These are phyloP conservation scores for Iguana delicatissima DNA, from an alignment of 2,797 vertebrate genomes.

Conservation along the genomic window DNA sequence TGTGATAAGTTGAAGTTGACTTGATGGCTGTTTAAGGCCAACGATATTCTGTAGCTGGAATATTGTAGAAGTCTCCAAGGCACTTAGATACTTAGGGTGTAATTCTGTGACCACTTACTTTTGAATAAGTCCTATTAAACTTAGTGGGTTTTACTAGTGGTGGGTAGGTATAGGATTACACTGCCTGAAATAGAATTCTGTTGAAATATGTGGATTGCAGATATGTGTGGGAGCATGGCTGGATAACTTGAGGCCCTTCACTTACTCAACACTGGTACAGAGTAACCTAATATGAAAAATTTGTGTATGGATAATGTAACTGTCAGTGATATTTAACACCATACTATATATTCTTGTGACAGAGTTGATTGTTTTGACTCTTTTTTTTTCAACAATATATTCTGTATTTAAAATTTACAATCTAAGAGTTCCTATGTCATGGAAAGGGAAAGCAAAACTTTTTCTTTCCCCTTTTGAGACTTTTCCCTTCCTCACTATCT, in stretches of 20 bases:
- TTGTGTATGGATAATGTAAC: not conserved
- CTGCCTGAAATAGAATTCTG: not conserved
- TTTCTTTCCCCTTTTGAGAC: not conserved
- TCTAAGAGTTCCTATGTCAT: not conserved
- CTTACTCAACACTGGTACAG: not conserved
- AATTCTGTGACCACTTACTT: too few relatives aligned
- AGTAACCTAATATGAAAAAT: not conserved
- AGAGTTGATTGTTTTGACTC: too few relatives aligned
- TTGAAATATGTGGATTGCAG: not conserved
- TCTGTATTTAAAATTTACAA: not conserved
- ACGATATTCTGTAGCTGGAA: not conserved
- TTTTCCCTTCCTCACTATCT: too few relatives aligned
- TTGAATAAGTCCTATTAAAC: too few relatives aligned
- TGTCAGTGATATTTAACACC: not conserved
- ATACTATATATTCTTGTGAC: not conserved
- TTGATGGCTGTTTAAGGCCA: too few relatives aligned
- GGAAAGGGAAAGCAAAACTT: not conserved
- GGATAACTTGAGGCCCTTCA: not conserved
- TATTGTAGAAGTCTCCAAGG: not conserved
- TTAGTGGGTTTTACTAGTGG: too few relatives aligned
- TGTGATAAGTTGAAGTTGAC: too few relatives aligned
- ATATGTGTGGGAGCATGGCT: not conserved
- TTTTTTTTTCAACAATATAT: not conserved
- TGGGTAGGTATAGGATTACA: too few relatives aligned
- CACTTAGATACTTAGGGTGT: not conserved